Percentiles rank a stretch among this genome's conserved stretches.
Conservation (phyloP, 1,140 invertebrate genomes). For the Drosophila ironensis region DNA sequence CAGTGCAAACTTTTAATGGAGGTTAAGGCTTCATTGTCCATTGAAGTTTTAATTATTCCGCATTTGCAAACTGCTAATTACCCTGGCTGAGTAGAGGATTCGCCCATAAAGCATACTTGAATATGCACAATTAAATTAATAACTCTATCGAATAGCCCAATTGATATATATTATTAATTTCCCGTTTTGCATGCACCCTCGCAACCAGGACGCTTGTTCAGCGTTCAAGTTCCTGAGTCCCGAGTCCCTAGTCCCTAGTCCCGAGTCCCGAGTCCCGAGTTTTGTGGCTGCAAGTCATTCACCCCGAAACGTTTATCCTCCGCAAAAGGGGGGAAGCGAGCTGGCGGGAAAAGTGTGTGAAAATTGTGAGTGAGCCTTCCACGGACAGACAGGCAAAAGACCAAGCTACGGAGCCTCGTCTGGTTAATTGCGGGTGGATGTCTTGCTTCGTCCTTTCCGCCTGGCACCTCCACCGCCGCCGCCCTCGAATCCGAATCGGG, state of each 20-base stretch:
- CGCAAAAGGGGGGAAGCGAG: not conserved
- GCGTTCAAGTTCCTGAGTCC: not conserved
- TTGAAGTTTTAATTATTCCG: no score
- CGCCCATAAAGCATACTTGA: no score
- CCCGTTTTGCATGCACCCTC: not conserved
- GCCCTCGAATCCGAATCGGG: not conserved
- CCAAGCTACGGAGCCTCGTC: conserved; percentile 34
- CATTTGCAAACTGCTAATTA: no score
- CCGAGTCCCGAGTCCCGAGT: no score
- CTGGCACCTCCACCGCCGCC: conserved; percentile 45
- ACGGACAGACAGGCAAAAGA: conserved; percentile 50
- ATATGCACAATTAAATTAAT: not conserved
- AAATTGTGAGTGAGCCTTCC: not conserved
- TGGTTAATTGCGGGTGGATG: conserved; percentile 58
- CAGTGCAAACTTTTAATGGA: no score
- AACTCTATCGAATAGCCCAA: not conserved
- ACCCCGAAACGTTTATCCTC: conserved; percentile 45
- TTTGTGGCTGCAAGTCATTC: conserved; percentile 48
- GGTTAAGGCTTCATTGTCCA: no score
- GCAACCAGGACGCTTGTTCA: not conserved
- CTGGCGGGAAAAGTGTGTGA: not conserved
- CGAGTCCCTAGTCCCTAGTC: no score
- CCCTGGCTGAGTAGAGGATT: no score
- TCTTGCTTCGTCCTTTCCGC: conserved; percentile 40
- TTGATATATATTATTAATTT: not conserved